Percentiles rank a stretch among this genome's conserved stretches.
Conservation (phyloP, 2,797 vertebrate genomes). For the Bovichtus diacanthus region DNA sequence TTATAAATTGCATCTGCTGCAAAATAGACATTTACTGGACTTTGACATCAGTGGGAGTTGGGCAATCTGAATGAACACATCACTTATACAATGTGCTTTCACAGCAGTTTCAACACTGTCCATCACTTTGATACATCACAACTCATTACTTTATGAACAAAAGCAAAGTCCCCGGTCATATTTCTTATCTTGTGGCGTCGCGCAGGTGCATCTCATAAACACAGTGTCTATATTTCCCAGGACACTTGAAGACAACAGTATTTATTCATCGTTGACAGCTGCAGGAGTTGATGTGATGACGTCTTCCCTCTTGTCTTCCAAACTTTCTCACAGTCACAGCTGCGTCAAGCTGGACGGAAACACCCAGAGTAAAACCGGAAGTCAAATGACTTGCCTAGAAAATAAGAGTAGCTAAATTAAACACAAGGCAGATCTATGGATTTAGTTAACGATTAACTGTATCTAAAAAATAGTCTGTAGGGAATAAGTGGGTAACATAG, state of each 20-base stretch:
- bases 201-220: constrained; percentile 22
- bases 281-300: constrained; percentile 66
- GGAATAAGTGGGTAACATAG: background rate
- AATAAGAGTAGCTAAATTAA: background rate
- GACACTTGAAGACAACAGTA: constrained; percentile 56
- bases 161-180: background rate
- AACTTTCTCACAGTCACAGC: constrained; percentile 65
- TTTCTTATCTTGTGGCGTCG: background rate
- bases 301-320: constrained; percentile 52
- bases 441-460: background rate
- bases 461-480: background rate
- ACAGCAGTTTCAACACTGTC: background rate
- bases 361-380: constrained; percentile 10
- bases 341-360: constrained; percentile 31
- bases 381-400: background rate
- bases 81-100: background rate
- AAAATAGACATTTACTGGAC: background rate
- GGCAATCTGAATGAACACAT: background rate
- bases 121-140: background rate
- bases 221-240: constrained; percentile 51
- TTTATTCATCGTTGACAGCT: constrained; percentile 75
- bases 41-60: background rate
- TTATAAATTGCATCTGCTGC: background rate
- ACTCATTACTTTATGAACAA: background rate
- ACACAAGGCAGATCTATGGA: background rate